These are phyloP conservation scores for Leptinotarsa haldemani DNA, from an alignment of 2,888 invertebrate species.

Conservation along the genomic window DNA sequence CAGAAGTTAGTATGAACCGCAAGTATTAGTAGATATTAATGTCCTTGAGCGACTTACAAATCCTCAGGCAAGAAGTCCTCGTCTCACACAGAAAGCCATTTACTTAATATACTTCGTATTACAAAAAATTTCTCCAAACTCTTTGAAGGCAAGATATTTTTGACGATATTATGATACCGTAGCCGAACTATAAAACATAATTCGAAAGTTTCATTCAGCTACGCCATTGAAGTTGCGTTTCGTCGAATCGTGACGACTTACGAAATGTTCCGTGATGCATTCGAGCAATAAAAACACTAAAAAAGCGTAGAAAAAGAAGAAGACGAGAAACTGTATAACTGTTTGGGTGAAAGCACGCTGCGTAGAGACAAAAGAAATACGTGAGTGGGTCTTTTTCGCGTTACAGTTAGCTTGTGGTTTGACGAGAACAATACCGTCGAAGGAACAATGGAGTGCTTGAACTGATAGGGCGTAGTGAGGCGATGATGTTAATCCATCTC, in stretches of 20 bases:
- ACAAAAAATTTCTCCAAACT: no score
- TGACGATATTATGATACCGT: no score
- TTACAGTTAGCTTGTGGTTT: slow-evolving; percentile 33
- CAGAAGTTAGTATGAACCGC: no score
- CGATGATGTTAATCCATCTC: slow-evolving; percentile 1
- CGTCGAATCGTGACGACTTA: slow-evolving; percentile 22
- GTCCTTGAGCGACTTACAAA: no score
- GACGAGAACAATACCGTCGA: slow-evolving; percentile 22
- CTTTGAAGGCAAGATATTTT: no score
- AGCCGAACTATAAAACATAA: no score
- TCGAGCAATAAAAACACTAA: slow-evolving; percentile 16
- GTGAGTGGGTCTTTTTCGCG: slow-evolving; percentile 33
- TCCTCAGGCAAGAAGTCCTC: no score
- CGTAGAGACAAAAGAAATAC: slow-evolving; percentile 35
- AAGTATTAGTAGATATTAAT: no score
- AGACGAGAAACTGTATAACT: slow-evolving; percentile 25
- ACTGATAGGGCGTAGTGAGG: slow-evolving; percentile 7
- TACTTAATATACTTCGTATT: no score
- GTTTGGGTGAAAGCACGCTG: slow-evolving; percentile 29
- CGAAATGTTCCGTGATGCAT: slow-evolving; percentile 23
- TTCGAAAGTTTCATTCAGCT: neutral
- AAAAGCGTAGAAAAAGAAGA: slow-evolving; percentile 3
- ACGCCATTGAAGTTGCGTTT: slow-evolving; percentile 15
- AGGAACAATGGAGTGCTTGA: slow-evolving; percentile 27
- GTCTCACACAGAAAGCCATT: no score